Evolutionary conservation across 2,888 invertebrate genomes (phyloP).

Genomic region (Neoitamus cyanurus): DNA sequence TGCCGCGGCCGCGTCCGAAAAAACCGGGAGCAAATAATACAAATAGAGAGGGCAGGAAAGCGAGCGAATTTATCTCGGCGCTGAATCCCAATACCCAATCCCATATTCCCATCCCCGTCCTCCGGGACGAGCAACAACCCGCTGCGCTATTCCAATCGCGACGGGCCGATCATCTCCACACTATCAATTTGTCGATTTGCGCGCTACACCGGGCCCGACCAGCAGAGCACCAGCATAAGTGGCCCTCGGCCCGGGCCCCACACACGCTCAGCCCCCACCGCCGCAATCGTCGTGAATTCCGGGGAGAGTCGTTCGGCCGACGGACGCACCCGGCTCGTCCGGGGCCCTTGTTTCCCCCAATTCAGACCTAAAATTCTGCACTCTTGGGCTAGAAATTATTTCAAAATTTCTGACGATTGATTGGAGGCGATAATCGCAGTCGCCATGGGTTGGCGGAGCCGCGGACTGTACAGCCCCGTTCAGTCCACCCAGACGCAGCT

Average conservation of each 20-base stretch:
- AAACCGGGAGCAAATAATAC: constrained; percentile 21
- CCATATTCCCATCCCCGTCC: not conserved
- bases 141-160: constrained; percentile 19
- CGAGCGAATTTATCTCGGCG: constrained; percentile 9
- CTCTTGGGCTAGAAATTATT: constrained; percentile 43
- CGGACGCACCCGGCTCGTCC: not conserved
- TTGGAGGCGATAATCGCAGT: constrained; percentile 44
- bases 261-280: not conserved
- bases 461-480: not conserved
- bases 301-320: constrained; percentile 2
- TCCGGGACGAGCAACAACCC: constrained; percentile 30
- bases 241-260: not conserved
- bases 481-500: not conserved
- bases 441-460: not conserved
- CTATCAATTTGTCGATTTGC: constrained; percentile 53
- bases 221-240: constrained; percentile 10
- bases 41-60: constrained; percentile 6
- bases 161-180: constrained; percentile 42
- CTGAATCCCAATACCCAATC: not conserved
- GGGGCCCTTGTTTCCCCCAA: not conserved
- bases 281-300: not conserved
- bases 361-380: constrained; percentile 24
- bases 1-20: constrained; percentile 3
- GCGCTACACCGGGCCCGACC: constrained; percentile 17
- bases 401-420: constrained; percentile 45